Evolutionary conservation across 2,113 vertebrate genomes (phyloP).

Genomic region (Trochalopteron elliotii): DNA sequence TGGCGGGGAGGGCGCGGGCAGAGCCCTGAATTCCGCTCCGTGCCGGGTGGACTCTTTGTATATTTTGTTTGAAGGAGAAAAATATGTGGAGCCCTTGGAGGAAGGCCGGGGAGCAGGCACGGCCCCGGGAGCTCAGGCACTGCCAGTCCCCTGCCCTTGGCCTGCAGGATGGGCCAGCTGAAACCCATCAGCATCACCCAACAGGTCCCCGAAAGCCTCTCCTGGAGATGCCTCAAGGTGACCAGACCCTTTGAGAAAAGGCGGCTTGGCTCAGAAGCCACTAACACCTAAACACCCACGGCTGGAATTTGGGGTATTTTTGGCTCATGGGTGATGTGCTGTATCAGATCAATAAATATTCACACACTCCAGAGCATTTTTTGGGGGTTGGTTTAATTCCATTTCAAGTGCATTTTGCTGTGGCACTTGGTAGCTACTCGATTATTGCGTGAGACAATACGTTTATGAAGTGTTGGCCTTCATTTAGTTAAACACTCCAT

Average conservation of each 20-base stretch:
- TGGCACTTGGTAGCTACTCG: conserved; percentile 36
- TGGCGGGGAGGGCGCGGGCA: not conserved
- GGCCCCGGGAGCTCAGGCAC: not conserved
- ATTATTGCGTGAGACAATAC: conserved; percentile 40
- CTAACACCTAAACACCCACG: not conserved
- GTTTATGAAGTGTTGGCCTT: conserved; percentile 28
- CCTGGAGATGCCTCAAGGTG: not conserved
- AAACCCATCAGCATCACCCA: not conserved
- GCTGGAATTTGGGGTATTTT: not conserved
- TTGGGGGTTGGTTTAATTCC: not conserved
- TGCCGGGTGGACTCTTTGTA: conserved; percentile 44
- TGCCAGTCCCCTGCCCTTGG: not conserved
- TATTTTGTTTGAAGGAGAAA: conserved; percentile 44
- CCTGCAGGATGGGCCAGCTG: not conserved
- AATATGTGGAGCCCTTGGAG: conserved; percentile 32
- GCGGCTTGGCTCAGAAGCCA: not conserved
- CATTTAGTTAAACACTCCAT: conserved; percentile 13
- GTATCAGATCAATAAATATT: not conserved
- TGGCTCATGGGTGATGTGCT: not conserved
- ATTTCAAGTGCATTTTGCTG: not conserved
- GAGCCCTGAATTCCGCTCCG: conserved; percentile 26
- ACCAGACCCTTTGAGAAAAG: not conserved
- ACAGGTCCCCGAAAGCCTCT: not conserved
- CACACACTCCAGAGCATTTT: not conserved
- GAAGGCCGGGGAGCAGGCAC: not conserved